Evolutionary conservation across 1,140 invertebrate genomes (phyloP).

Genomic region (Platyscapa corneri): DNA sequence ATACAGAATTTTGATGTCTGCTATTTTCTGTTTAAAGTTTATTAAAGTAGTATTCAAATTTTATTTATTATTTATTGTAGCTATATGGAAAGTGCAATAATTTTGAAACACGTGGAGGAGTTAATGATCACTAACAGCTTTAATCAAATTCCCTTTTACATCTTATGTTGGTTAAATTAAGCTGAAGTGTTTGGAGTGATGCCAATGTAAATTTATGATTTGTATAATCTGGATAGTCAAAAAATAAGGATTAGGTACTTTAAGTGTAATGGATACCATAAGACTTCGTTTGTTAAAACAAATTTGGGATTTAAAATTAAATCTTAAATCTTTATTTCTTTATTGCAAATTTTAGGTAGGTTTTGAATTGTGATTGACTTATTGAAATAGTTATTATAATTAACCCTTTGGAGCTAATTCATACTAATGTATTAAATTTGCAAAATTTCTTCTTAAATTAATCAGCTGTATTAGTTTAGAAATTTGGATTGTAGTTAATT

Average conservation of each 20-base stretch:
- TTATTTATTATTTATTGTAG: not conserved
- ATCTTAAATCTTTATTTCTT: not conserved
- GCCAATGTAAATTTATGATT: not conserved
- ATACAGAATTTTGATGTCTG: slow-evolving; percentile 70
- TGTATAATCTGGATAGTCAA: not conserved
- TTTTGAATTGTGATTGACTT: not conserved
- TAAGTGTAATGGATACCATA: not conserved
- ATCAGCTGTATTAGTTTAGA: not conserved
- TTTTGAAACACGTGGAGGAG: slow-evolving; percentile 65
- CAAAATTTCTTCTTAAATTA: too few species aligned
- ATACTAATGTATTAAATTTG: too few species aligned
- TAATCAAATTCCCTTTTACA: slow-evolving; percentile 21
- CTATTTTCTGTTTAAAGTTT: slow-evolving; percentile 51
- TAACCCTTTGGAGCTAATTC: slow-evolving; percentile 34
- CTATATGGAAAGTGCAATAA: slow-evolving; percentile 21
- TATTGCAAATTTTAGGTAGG: slow-evolving; percentile 29
- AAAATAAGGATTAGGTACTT: not conserved
- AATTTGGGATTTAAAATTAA: slow-evolving; percentile 6
- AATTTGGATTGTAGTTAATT: not conserved
- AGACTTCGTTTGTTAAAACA: not conserved
- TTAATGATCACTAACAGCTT: slow-evolving; percentile 59
- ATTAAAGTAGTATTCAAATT: slow-evolving; percentile 18
- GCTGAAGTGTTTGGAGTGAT: not conserved
- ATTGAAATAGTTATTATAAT: not conserved
- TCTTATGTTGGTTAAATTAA: not conserved